phyloP scores from a whole-genome alignment of 2,888 invertebrate genomes.

The Nomada ruficornis region DNA sequence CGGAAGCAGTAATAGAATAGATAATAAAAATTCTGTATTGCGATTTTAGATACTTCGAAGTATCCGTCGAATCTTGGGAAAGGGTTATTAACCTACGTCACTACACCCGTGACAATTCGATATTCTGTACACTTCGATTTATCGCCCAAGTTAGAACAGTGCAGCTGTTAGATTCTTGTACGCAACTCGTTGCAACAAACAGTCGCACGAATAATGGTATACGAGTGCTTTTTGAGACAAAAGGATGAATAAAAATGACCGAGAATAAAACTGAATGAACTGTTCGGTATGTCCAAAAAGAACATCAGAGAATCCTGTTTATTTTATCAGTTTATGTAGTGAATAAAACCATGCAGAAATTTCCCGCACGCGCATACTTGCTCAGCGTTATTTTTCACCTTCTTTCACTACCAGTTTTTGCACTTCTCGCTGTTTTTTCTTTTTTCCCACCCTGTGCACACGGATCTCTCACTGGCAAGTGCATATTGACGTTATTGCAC shows the following conservation, averaged over 20 bases:
- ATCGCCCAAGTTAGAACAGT: neutral
- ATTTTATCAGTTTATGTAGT: conserved; percentile 1
- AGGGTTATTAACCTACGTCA: neutral
- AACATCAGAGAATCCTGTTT: neutral
- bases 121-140: conserved; percentile 12
- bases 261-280: neutral
- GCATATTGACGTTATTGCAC: conserved; percentile 73
- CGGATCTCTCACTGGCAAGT: conserved; percentile 57
- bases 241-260: neutral
- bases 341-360: conserved; percentile 28
- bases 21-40: too few species aligned
- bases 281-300: neutral
- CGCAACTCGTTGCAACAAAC: neutral
- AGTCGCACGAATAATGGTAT: neutral
- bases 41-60: neutral
- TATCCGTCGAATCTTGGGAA: neutral
- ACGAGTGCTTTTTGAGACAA: neutral
- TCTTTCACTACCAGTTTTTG: neutral
- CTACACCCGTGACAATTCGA: neutral
- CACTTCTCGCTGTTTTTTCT: conserved; percentile 1
- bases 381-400: too few species aligned
- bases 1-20: too few species aligned
- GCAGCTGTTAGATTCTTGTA: neutral
- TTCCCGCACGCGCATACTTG: neutral
- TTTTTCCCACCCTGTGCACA: conserved; percentile 43